Evolutionary conservation across 2,888 invertebrate species (phyloP), one percentile per base, ranked within the genome.

Genomic region (Drosophila tripunctata): DNA sequence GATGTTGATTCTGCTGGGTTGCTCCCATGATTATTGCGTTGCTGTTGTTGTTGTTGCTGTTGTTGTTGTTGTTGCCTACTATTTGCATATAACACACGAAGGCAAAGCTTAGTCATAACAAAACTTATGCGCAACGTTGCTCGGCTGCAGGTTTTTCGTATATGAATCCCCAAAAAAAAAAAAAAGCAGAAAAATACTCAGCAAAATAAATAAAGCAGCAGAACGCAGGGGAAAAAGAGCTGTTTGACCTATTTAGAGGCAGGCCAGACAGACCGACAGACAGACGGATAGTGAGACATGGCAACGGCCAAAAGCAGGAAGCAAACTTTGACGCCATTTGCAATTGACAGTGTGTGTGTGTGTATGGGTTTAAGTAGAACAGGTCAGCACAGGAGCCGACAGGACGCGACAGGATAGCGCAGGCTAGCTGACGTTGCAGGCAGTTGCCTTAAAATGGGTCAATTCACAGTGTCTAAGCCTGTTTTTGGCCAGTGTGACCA

Each of bases 221-320:
- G 14, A 22, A 14, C 22, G 7, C 4, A 41, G 4, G 12, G 14
- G 48, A 47, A 35, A 43, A 31, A 27, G 47, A 36, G 47, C 57
- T 48, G 67, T 71, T 70, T 86, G 84, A 81, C 80, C 81, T 44
- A 81, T 68, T 77, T 85, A 14, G 48, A 21, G 44, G 15, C 27
- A 8, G 8, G 12, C 30, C 15, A 14, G 17, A n/a, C n/a, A n/a
- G n/a, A n/a, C n/a, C n/a, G n/a, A n/a, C n/a, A n/a, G n/a, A n/a
- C n/a, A n/a, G n/a, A n/a, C n/a, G n/a, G n/a, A n/a, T n/a, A n/a
- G n/a, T n/a, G n/a, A n/a, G n/a, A 33, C 70, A 51, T 58, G 65
- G 50, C 57, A 64, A 71, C 72, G 41, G 56, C 10, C 43, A 55
- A 33, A 60, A 43, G 38, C 61, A 60, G 73, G 56, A 67, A 60